Percentiles rank a stretch among this genome's conserved stretches.
phyloP scores from a whole-genome alignment of 2,888 invertebrate species.

The Hyposoter dolosus region DNA sequence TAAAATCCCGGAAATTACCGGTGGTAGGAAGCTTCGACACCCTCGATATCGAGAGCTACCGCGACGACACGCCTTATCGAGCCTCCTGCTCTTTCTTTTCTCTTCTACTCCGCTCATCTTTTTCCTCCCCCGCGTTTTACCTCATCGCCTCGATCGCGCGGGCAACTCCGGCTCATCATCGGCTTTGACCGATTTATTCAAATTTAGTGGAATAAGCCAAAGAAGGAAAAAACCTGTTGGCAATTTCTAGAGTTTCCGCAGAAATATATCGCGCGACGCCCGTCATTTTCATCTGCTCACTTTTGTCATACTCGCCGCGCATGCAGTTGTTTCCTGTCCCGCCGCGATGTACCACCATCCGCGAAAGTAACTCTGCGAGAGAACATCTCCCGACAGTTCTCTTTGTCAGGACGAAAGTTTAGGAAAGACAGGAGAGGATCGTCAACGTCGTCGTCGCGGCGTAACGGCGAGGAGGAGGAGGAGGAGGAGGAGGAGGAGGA shows the following conservation, averaged over 20 bases:
- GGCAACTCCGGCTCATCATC: too few species aligned
- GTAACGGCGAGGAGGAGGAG: constrained; percentile 10
- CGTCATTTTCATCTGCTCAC: background rate
- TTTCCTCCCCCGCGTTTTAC: background rate
- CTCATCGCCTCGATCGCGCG: background rate
- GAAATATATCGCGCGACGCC: too few species aligned
- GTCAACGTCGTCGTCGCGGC: constrained; percentile 20
- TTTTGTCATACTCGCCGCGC: background rate
- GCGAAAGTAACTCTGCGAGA: constrained; percentile 18
- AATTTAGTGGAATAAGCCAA: too few species aligned
- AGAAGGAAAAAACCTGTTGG: too few species aligned
- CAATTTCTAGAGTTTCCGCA: too few species aligned
- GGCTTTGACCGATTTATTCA: too few species aligned
- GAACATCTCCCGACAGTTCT: constrained; percentile 48
- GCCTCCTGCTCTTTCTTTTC: constrained; percentile 39
- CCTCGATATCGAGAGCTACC: constrained; percentile 68
- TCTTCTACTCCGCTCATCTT: background rate
- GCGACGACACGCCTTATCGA: constrained; percentile 73
- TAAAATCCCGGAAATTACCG: constrained; percentile 84
- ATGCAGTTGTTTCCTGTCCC: constrained; percentile 3
- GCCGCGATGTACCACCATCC: background rate
- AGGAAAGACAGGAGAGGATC: constrained; percentile 37
- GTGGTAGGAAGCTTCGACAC: constrained; percentile 76
- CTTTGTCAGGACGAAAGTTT: constrained; percentile 60
- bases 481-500: constrained; percentile 38